These are phyloP conservation scores for Drosophila nr. perissopoda DNA, from an alignment of 2,888 invertebrate species.

Conservation along the genomic window DNA sequence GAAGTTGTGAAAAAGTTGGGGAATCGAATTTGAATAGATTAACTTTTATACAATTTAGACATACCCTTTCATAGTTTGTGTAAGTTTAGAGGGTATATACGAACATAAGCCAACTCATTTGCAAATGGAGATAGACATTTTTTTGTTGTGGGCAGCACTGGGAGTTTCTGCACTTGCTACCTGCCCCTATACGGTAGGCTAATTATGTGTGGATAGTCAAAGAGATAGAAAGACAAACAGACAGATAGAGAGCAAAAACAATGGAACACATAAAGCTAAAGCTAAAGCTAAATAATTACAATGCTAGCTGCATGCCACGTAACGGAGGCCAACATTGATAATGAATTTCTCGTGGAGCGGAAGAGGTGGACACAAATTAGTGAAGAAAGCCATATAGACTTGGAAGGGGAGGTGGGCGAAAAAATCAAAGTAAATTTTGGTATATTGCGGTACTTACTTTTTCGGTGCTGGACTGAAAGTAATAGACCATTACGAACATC, in stretches of 20 bases:
- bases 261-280: conserved; percentile 27
- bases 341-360: conserved; percentile 50
- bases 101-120: conserved; percentile 27
- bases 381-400: background rate
- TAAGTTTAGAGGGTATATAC: conserved; percentile 13
- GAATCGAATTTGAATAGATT: background rate
- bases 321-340: conserved; percentile 42
- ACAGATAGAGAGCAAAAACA: conserved; percentile 24
- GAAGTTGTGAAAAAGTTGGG: background rate
- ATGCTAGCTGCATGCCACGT: conserved; percentile 68
- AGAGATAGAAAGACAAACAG: conserved; percentile 1
- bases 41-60: background rate
- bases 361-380: conserved; percentile 38
- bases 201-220: conserved; percentile 58
- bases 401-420: background rate
- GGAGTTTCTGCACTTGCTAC: conserved; percentile 51
- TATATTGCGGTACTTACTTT: conserved; percentile 77
- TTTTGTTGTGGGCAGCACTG: conserved; percentile 38
- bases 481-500: conserved; percentile 85
- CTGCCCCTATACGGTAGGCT: conserved; percentile 57
- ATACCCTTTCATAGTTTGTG: background rate
- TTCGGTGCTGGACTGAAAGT: conserved; percentile 84
- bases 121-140: conserved; percentile 33
- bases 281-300: conserved; percentile 64
- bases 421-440: conserved; percentile 17